phyloP scores from a whole-genome alignment of 2,888 invertebrate genomes.

The Abrostola triplasia region DNA sequence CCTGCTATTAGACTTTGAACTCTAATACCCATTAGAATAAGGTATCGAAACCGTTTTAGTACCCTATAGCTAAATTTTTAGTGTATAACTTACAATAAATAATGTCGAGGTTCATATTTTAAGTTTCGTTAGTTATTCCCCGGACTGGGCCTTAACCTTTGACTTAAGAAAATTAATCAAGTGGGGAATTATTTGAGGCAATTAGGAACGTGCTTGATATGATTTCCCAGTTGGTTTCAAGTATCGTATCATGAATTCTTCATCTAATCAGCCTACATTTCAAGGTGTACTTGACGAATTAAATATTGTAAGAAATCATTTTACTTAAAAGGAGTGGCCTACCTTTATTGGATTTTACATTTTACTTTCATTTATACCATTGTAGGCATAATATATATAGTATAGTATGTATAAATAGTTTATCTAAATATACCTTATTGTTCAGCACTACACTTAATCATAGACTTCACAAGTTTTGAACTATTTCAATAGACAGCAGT shows the following conservation, averaged over 20 bases:
- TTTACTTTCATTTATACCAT: too few species aligned
- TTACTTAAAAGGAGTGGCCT: too few species aligned
- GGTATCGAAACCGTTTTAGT: not conserved
- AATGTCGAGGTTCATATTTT: conserved; percentile 22
- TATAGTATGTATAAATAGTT: too few species aligned
- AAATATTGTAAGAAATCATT: not conserved
- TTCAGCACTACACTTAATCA: too few species aligned
- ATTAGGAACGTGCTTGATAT: conserved; percentile 51
- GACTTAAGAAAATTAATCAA: conserved; percentile 38
- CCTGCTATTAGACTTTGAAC: conserved; percentile 27
- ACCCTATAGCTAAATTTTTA: conserved; percentile 19
- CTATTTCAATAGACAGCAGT: too few species aligned
- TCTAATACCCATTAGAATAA: conserved; percentile 7
- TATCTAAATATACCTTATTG: too few species aligned
- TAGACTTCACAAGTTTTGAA: too few species aligned
- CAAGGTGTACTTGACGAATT: conserved; percentile 29
- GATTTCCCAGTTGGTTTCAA: conserved; percentile 51
- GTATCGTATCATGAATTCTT: conserved; percentile 34
- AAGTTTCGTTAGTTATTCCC: conserved; percentile 25
- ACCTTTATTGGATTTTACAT: too few species aligned
- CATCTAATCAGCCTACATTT: conserved; percentile 24
- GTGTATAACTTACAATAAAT: conserved; percentile 32
- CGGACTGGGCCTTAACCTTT: conserved; percentile 18
- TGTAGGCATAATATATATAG: too few species aligned
- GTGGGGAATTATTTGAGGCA: conserved; percentile 39